Percentiles rank a stretch among this genome's conserved stretches.
Evolutionary conservation across 2,113 vertebrate species (phyloP).

Genomic region (Circaetus gallicus): DNA sequence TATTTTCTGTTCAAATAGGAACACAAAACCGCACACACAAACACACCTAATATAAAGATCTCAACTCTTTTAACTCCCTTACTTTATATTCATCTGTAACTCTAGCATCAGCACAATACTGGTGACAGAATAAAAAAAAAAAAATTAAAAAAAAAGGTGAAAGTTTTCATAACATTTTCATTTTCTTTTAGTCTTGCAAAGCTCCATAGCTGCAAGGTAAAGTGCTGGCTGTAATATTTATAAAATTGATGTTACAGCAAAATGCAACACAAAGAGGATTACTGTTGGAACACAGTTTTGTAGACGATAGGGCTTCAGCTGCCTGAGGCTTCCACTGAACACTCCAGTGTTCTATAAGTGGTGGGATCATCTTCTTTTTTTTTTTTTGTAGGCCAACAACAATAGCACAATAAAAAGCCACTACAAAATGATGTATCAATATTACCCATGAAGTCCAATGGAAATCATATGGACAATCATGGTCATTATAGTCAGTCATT

Average conservation of each 20-base stretch:
- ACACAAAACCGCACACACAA: neutral
- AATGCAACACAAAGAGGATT: constrained; percentile 38
- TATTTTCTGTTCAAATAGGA: neutral
- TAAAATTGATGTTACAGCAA: constrained; percentile 40
- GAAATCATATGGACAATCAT: neutral
- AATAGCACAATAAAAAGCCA: neutral
- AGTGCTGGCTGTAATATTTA: constrained; percentile 48
- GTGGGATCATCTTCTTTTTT: neutral
- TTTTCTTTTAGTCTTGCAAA: constrained; percentile 38
- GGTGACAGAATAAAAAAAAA: neutral
- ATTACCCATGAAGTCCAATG: neutral
- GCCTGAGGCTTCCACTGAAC: neutral
- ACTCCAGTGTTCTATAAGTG: neutral
- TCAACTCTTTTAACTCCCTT: neutral
- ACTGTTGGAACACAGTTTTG: constrained; percentile 11
- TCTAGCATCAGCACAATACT: neutral
- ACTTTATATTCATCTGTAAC: neutral
- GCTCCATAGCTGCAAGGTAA: constrained; percentile 34
- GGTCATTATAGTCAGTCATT: neutral
- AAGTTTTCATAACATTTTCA: neutral
- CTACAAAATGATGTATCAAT: neutral
- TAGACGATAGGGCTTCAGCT: neutral
- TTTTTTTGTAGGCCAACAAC: neutral
- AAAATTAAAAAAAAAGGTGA: neutral
- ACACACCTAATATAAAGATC: neutral